These are phyloP conservation scores for Slavum lentiscoides DNA, from an alignment of 2,888 invertebrate genomes.

Conservation along the genomic window DNA sequence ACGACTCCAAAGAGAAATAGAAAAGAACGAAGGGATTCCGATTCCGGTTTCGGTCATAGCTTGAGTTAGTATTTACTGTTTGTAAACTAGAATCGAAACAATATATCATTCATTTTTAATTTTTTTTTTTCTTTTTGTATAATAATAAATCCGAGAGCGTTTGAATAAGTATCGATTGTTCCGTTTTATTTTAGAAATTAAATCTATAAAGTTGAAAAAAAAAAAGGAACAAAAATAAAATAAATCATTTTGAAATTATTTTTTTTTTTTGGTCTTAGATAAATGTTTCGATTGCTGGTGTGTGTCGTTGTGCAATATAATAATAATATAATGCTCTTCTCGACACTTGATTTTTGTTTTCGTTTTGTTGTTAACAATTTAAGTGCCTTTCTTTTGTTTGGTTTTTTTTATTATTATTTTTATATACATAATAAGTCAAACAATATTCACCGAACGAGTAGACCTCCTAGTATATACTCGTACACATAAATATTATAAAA, in stretches of 20 bases:
- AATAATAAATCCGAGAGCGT: constrained; percentile 9
- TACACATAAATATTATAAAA: constrained; percentile 52
- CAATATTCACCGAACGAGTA: constrained; percentile 50
- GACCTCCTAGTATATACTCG: constrained; percentile 52
- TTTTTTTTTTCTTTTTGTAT: neutral
- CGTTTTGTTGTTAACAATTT: constrained; percentile 52
- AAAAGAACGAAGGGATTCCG: constrained; percentile 47
- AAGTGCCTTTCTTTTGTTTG: constrained; percentile 53
- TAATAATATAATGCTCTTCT: constrained; percentile 49
- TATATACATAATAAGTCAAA: constrained; percentile 48
- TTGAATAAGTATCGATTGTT: constrained; percentile 44
- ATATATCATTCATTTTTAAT: constrained; percentile 23
- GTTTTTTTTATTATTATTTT: constrained; percentile 40
- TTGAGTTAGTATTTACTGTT: constrained; percentile 50
- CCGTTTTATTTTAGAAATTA: constrained; percentile 21
- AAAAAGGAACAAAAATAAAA: constrained; percentile 21
- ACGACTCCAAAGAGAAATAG: constrained; percentile 35
- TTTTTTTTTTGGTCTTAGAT: constrained; percentile 20
- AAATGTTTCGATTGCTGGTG: constrained; percentile 45
- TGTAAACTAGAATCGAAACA: constrained; percentile 48
- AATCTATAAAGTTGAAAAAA: constrained; percentile 11
- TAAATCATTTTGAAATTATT: constrained; percentile 27
- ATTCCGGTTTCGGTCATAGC: constrained; percentile 44
- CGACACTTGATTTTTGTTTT: constrained; percentile 52
- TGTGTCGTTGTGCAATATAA: constrained; percentile 51